Evolutionary conservation across 2,888 invertebrate genomes (phyloP), one percentile per base, ranked within the genome.

Genomic region (Drosophila glabriapex): DNA sequence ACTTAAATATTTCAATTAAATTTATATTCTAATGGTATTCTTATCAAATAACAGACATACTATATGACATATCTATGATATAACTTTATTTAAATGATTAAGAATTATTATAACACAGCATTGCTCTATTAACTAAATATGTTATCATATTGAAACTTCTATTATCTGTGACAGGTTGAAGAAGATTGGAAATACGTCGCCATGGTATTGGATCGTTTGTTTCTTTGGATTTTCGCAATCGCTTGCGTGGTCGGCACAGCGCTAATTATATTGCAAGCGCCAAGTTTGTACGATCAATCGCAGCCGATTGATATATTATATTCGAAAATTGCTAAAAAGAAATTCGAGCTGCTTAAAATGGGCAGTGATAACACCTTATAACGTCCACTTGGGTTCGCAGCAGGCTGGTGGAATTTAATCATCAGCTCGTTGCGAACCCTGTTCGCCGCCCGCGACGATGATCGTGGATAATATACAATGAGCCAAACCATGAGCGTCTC

Each of bases 111-210:
- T 28, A 54, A 19, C 37, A 37, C n/a, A 19, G n/a, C 12, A 52
- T 19, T 37, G 22, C 6, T 2, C 2, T 16, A 33, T 25, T 19
- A 19, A 19, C 19, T 16, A 25, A 41, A 25, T 19, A 25, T 16
- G 31, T 9, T 46, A 25, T 46, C 25, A 25, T 4, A 25, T 46
- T 46, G 22, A 14, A 9, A 58, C 10, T 29, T 41, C 0, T 22
- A 14, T 25, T 64, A n/a, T 67, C 29, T 31, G 35, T 7, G 14
- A n/a, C 94, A 98, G 98, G 97, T 98, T 91, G 97, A 97, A 94
- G 98, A 98, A 94, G 99, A 99, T 94, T 99, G 99, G 99, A 99
- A 99, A 94, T 99, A 98, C 94, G 98, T 99, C 71, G 96, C 96
- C 67, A 93, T 99, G 98, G 99, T 99, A 80, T 95, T 99, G 93